Base-by-base conservation (phyloP, 2,888 invertebrate genomes). In the Beris chalybata region DNA sequence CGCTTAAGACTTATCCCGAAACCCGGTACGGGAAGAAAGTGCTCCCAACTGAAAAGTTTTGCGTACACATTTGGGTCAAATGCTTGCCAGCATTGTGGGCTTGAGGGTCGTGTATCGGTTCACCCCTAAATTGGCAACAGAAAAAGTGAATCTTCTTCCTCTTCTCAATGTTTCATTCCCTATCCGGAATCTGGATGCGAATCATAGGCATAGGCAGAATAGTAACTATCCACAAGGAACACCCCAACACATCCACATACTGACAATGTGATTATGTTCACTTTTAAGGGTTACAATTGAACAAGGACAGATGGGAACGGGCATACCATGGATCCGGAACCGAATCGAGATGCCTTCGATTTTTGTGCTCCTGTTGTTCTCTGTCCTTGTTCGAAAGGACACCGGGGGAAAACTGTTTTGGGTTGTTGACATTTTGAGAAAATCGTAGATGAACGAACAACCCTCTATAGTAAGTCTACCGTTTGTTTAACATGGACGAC, bases 91-190 rank as follows among this genome's bases (percentile, higher is more conserved):
- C 69, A 58, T 70, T 70, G 70, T 70, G 70, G 70, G 70, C 70
- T 67, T 66, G 54, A 67, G 70, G 70, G 70, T 70, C 67, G 68
- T 70, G 70, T 70, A 70, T 69, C 56, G 70, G 70, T 70, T 70
- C 70, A 70, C 70, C 70, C 70, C 57, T 67, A 70, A 70, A 67
- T 68, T 69, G 69, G 67, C 66, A 66, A 38, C 66, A 69, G 52
- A 64, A 64, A 67, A 63, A 54, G 56, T 15, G 9, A 15, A 15
- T 58, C 52, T 12, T 52, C 15, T 52, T 54, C 54, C 54, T 32
- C 64, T 22, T 29, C 11, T 64, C 22, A 9, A 13, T 29, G 22
- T 38, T 38, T 63, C 44, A 52, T 22, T 22, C 44, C 32, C 56
- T 15, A 45, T 57, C 9, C 7, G 22, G 22, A 22, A 22, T 22